These are phyloP conservation scores for Chrysoperla carnea DNA, from an alignment of 1,140 invertebrate species.

Conservation along the genomic window DNA sequence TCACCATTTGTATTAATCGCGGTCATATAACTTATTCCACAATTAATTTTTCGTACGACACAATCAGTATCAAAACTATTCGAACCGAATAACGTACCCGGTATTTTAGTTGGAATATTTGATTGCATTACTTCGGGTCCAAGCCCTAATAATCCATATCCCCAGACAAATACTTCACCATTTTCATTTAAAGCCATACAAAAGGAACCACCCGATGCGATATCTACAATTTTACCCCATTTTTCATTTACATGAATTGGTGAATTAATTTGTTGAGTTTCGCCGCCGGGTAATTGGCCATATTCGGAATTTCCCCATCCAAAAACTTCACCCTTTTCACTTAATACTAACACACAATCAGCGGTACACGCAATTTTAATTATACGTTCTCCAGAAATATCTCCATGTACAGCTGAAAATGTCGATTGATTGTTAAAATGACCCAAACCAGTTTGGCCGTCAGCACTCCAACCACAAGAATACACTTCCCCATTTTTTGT, in stretches of 20 bases:
- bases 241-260: slow-evolving; percentile 33
- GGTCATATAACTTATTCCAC: slow-evolving; percentile 61
- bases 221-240: slow-evolving; percentile 55
- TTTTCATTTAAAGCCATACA: slow-evolving; percentile 66
- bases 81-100: slow-evolving; percentile 62
- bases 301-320: slow-evolving; percentile 97
- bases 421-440: slow-evolving; percentile 39
- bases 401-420: slow-evolving; percentile 53
- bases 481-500: slow-evolving; percentile 66
- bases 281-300: slow-evolving; percentile 44
- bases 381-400: slow-evolving; percentile 68
- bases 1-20: slow-evolving; percentile 66
- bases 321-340: slow-evolving; percentile 81
- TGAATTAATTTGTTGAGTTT: slow-evolving; percentile 42
- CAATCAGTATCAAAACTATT: slow-evolving; percentile 61
- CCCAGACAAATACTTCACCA: slow-evolving; percentile 82
- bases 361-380: slow-evolving; percentile 59
- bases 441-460: slow-evolving; percentile 83
- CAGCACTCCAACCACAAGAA: slow-evolving; percentile 83
- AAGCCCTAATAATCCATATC: slow-evolving; percentile 76
- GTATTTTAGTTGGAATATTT: slow-evolving; percentile 47
- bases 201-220: slow-evolving; percentile 73
- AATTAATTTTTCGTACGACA: slow-evolving; percentile 43
- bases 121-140: slow-evolving; percentile 59
- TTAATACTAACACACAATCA: slow-evolving; percentile 81